These are phyloP conservation scores for Panzeria rudis DNA, from an alignment of 2,888 invertebrate genomes.

Conservation along the genomic window DNA sequence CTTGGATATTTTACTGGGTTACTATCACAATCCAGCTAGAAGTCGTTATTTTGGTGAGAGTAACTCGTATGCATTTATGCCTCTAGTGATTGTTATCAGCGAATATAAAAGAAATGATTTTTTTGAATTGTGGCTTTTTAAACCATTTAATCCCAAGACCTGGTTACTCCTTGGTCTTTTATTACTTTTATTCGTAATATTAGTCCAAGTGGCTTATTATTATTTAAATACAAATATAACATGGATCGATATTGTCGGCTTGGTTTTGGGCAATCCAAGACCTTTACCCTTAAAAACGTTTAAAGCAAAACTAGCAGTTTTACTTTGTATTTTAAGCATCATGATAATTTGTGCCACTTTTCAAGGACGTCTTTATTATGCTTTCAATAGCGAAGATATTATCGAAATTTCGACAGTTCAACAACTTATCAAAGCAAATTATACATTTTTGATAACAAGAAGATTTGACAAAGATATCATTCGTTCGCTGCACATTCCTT, in stretches of 20 bases:
- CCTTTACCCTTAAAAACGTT: slow-evolving; percentile 1
- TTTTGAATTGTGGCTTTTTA: slow-evolving; percentile 41
- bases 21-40: slow-evolving; percentile 39
- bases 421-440: slow-evolving; percentile 44
- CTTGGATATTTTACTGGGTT: slow-evolving; percentile 63
- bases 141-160: slow-evolving; percentile 15
- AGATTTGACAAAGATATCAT: slow-evolving; percentile 20
- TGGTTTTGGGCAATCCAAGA: slow-evolving; percentile 45
- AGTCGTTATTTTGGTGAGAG: slow-evolving; percentile 39
- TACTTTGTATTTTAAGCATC: slow-evolving; percentile 40
- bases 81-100: slow-evolving; percentile 45
- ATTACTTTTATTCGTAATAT: not conserved
- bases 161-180: slow-evolving; percentile 35
- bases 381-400: slow-evolving; percentile 27
- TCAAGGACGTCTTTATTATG: slow-evolving; percentile 61
- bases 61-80: slow-evolving; percentile 42
- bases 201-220: slow-evolving; percentile 5
- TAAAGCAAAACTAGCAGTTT: not conserved
- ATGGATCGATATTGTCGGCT: slow-evolving; percentile 64
- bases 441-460: slow-evolving; percentile 50
- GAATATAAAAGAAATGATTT: not conserved
- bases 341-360: slow-evolving; percentile 49
- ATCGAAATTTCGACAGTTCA: not conserved
- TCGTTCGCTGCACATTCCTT: slow-evolving; percentile 50
- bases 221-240: slow-evolving; percentile 7